Percentiles rank a stretch among this genome's conserved stretches.
Conservation (phyloP, 2,888 invertebrate genomes). For the Nymphalis urticae region DNA sequence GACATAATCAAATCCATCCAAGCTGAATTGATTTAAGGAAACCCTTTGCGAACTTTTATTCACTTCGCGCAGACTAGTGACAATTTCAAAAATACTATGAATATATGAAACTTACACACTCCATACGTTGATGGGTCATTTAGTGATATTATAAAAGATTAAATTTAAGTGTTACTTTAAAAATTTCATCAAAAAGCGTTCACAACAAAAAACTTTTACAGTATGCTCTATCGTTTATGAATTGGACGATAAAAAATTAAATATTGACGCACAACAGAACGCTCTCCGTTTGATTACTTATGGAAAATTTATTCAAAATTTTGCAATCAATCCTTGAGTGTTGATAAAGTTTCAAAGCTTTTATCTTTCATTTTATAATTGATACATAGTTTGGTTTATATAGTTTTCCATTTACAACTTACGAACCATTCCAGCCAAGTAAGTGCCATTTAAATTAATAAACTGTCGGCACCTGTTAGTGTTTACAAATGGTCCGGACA, state of each 20-base stretch:
- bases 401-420: constrained; percentile 12
- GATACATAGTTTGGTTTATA: not conserved
- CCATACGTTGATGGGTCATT: constrained; percentile 1
- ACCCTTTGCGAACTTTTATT: constrained; percentile 43
- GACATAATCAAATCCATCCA: constrained; percentile 62
- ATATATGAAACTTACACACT: constrained; percentile 3
- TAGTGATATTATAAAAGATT: constrained; percentile 16
- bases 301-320: constrained; percentile 38
- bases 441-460: constrained; percentile 72
- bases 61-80: constrained; percentile 27
- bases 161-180: constrained; percentile 18
- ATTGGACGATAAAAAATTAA: constrained; percentile 53
- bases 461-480: constrained; percentile 75
- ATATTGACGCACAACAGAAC: constrained; percentile 47
- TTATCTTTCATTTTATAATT: not conserved
- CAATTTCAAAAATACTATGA: constrained; percentile 1
- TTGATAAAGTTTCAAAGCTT: not conserved
- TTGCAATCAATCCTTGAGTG: constrained; percentile 28
- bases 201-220: constrained; percentile 30
- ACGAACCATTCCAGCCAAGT: constrained; percentile 19
- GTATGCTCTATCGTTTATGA: constrained; percentile 42
- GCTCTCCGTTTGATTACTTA: constrained; percentile 61
- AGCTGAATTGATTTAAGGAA: constrained; percentile 56
- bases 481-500: constrained; percentile 78
- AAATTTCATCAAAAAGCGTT: constrained; percentile 14